Conservation (phyloP, 2,113 vertebrate genomes). For the Cyanoramphus novaezelandiae region DNA sequence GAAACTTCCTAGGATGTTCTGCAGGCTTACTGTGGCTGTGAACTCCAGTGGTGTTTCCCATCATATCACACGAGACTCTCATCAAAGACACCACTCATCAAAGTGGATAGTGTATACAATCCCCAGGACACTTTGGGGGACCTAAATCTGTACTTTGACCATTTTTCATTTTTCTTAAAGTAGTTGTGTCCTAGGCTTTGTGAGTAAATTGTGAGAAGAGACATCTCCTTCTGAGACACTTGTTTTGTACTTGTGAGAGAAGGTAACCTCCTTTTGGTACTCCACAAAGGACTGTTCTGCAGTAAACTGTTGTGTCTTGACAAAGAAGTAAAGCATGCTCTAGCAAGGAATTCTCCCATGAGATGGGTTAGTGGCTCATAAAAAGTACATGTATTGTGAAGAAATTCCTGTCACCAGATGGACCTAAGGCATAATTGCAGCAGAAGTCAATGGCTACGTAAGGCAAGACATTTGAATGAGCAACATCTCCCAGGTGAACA, state of each 20-base stretch:
- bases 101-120: background rate
- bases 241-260: background rate
- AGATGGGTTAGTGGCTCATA: background rate
- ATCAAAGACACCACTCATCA: background rate
- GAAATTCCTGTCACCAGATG: background rate
- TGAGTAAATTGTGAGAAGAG: background rate
- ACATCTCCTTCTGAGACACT: background rate
- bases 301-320: background rate
- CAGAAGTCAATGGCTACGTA: background rate
- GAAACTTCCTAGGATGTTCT: background rate
- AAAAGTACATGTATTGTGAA: background rate
- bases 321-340: background rate
- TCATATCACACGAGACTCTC: background rate
- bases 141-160: background rate
- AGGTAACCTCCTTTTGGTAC: background rate
- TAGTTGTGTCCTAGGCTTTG: background rate
- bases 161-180: background rate
- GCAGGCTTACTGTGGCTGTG: background rate
- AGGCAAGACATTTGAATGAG: background rate
- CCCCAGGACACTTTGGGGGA: background rate
- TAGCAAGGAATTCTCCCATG: background rate
- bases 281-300: background rate
- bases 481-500: background rate
- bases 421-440: background rate
- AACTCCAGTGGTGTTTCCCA: background rate